phyloP scores from a whole-genome alignment of 1,140 invertebrate genomes.

The Lepidurus packardi region DNA sequence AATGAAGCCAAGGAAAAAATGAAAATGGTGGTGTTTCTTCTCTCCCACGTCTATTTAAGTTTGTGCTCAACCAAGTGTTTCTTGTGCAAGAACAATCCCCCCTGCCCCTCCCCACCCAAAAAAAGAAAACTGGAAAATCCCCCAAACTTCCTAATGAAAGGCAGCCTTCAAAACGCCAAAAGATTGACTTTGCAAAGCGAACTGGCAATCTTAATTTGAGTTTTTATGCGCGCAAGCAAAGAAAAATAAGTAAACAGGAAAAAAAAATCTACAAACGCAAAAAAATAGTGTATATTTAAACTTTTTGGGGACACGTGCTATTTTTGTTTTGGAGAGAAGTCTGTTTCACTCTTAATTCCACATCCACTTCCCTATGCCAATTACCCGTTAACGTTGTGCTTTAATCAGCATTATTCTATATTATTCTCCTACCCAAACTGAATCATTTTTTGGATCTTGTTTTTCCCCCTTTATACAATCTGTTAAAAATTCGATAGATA shows the following conservation, averaged over 20 bases:
- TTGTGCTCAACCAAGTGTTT: slow-evolving; percentile 2
- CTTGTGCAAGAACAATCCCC: not conserved
- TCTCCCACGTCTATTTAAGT: not conserved
- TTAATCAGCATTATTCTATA: no score
- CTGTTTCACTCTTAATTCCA: no score
- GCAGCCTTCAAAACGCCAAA: not conserved
- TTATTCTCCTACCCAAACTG: no score
- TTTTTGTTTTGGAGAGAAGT: no score
- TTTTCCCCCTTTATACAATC: slow-evolving; percentile 5
- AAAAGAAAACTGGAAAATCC: not conserved
- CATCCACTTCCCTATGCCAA: no score
- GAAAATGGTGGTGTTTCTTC: not conserved
- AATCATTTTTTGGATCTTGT: not conserved
- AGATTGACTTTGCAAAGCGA: not conserved
- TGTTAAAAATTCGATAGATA: no score
- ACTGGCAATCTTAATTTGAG: not conserved
- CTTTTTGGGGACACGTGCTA: no score
- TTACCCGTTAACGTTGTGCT: no score
- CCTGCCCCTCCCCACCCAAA: not conserved
- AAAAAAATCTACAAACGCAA: not conserved
- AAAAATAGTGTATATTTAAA: not conserved
- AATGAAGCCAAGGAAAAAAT: not conserved
- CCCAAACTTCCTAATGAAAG: not conserved
- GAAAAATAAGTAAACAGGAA: not conserved
- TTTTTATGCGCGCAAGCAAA: not conserved